Base-by-base conservation (phyloP, 2,888 invertebrate species). In the Chymomyza caudatula region DNA sequence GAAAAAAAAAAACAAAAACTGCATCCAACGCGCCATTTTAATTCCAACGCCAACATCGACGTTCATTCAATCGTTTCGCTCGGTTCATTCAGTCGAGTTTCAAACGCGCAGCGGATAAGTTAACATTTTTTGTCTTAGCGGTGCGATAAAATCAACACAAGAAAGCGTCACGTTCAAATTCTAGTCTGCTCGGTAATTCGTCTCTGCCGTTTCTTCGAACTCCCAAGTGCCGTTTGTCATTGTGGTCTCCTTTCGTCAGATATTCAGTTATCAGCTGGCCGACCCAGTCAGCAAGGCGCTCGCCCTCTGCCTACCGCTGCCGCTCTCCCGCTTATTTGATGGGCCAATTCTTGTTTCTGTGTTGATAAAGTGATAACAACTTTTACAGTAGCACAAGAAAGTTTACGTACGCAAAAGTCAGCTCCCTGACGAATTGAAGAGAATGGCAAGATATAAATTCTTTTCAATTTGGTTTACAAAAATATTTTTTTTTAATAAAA, bases 51-150 rank as follows among this genome's bases (percentile, higher is more conserved):
- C 29, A 37, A 37, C 49, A 43, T 60, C 37, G 44, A 53, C 43
- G 60, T 59, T 62, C 52, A 53, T 65, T 69, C 44, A 59, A 60
- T 57, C 29, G 53, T 60, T 25, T 55, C 62, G 20, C 52, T 42
- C 22, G 58, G 17, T 44, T 59, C 59, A 49, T 72, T 77, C 67
- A 79, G 75, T 84, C 74, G 78, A 80, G 80, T 72, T 78, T 78
- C 69, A 76, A 72, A 67, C 76, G 76, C 69, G 69, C 63, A 66
- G 69, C 77, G 65, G 73, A 68, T 73, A 71, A 75, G 82, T 77
- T 74, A 70, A 56, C 2, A 37, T 37, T 11, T 37, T 37, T 37
- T 11, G 8, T 29, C 8, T 29, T 4, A 11, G 11, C 29, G 29
- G 29, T 37, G 29, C 29, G 29, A 37, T 37, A 37, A 37, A 37